A percentile compares a stretch with the other conserved stretches of the same genome.
Conservation (phyloP, 1,140 invertebrate genomes). For the Berghia stephanieae region DNA sequence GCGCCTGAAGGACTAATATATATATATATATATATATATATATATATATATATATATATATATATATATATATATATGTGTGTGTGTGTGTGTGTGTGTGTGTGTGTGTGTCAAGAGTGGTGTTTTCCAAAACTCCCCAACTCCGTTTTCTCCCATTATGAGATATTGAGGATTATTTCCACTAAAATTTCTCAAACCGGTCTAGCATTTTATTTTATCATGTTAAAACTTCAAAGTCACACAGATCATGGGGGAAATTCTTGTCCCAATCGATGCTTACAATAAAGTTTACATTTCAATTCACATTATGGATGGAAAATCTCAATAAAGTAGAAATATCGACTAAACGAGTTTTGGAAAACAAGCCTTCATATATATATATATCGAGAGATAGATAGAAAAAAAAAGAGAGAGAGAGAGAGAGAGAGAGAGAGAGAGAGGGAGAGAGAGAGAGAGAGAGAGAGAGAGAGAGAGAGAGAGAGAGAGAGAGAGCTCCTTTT, state of each 20-base stretch:
- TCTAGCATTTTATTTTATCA: not conserved
- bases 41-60: too few relatives aligned
- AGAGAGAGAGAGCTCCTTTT: constrained; percentile 3
- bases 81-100: too few relatives aligned
- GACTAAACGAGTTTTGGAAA: too few relatives aligned
- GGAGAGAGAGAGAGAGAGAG: constrained; percentile 17
- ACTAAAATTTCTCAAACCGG: not conserved
- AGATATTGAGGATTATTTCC: not conserved
- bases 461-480: not conserved
- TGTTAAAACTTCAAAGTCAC: not conserved
- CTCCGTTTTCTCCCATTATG: not conserved
- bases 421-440: constrained; percentile 15
- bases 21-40: too few relatives aligned
- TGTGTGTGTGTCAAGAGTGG: too few relatives aligned
- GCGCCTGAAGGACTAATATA: too few relatives aligned
- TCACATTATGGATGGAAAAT: not conserved
- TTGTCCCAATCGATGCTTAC: too few relatives aligned
- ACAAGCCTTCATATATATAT: too few relatives aligned
- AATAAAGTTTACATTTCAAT: too few relatives aligned
- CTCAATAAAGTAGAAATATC: not conserved
- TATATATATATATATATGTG: too few relatives aligned
- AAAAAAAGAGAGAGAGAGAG: not conserved
- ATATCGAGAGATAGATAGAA: too few relatives aligned
- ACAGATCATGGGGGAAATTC: not conserved
- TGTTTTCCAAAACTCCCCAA: not conserved